Conservation (phyloP, 2,797 vertebrate species). For the Clamator glandarius region DNA sequence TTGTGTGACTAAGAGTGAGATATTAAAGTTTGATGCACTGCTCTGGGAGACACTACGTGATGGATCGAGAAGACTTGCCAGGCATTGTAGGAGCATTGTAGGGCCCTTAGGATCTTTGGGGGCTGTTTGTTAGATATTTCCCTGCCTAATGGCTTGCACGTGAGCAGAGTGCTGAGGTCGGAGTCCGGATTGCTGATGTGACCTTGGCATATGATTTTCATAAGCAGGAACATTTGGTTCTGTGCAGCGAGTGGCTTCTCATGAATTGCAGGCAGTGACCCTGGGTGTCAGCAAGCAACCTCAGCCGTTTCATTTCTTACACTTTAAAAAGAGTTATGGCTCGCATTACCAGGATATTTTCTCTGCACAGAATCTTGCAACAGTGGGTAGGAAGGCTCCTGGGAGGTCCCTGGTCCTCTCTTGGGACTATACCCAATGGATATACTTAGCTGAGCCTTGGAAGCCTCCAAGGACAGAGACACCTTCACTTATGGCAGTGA, state of each 20-base stretch:
- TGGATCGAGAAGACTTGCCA: not conserved
- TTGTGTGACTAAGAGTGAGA: slow-evolving; percentile 15
- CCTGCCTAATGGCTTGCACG: not conserved
- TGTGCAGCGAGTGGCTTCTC: not conserved
- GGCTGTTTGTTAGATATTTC: slow-evolving; percentile 12
- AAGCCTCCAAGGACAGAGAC: not conserved
- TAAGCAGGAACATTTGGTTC: not conserved
- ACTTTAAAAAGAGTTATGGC: not conserved
- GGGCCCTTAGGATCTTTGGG: slow-evolving; percentile 3
- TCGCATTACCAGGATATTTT: not conserved
- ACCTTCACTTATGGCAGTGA: too few relatives aligned
- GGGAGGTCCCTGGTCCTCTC: not conserved
- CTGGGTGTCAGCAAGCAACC: not conserved
- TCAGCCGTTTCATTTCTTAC: not conserved
- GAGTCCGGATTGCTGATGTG: not conserved
- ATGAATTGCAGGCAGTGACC: not conserved
- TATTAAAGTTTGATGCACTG: slow-evolving; percentile 49
- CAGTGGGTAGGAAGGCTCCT: not conserved
- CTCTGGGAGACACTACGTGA: slow-evolving; percentile 22
- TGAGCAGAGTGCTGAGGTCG: slow-evolving; percentile 21
- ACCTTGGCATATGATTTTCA: slow-evolving; percentile 3
- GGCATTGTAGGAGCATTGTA: not conserved
- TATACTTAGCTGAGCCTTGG: not conserved
- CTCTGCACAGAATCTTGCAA: not conserved
- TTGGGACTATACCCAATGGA: not conserved